Conservation (phyloP, 2,888 invertebrate genomes). For the Cartodere bifasciata region DNA sequence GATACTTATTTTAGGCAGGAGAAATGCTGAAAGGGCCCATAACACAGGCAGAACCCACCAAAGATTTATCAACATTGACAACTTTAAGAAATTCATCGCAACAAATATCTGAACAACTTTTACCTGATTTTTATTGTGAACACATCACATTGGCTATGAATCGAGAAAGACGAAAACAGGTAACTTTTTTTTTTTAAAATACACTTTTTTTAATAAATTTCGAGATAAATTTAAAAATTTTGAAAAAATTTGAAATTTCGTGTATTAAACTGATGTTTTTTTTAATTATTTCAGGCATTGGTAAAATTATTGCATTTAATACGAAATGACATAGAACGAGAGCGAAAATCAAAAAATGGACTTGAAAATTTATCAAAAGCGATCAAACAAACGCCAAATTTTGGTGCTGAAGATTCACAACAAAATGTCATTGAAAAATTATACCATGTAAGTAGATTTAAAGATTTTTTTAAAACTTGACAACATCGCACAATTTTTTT, state of each 20-base stretch:
- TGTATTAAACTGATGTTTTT: no score
- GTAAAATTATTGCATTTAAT: conserved; percentile 75
- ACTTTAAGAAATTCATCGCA: conserved; percentile 54
- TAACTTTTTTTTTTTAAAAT: conserved; percentile 21
- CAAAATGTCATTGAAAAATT: conserved; percentile 85
- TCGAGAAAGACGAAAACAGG: conserved; percentile 73
- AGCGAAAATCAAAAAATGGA: conserved; percentile 79
- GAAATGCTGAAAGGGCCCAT: conserved; percentile 58
- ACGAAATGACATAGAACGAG: conserved; percentile 78
- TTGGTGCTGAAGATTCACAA: conserved; percentile 78
- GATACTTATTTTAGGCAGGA: conserved; percentile 41
- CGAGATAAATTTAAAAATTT: not conserved
- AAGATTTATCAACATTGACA: conserved; percentile 49
- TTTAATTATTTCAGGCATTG: conserved; percentile 47
- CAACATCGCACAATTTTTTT: no score
- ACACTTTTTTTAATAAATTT: not conserved
- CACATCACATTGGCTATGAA: conserved; percentile 91
- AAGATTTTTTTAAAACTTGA: no score
- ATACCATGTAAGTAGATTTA: conserved; percentile 73
- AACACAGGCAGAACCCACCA: conserved; percentile 56
- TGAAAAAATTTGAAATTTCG: no score
- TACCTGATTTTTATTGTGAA: conserved; percentile 92
- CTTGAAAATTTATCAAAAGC: conserved; percentile 81
- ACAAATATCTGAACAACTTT: conserved; percentile 60
- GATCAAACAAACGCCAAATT: conserved; percentile 72